These are phyloP conservation scores for Hylomyscus alleni DNA, from an alignment of 2,797 vertebrate genomes.

Conservation along the genomic window DNA sequence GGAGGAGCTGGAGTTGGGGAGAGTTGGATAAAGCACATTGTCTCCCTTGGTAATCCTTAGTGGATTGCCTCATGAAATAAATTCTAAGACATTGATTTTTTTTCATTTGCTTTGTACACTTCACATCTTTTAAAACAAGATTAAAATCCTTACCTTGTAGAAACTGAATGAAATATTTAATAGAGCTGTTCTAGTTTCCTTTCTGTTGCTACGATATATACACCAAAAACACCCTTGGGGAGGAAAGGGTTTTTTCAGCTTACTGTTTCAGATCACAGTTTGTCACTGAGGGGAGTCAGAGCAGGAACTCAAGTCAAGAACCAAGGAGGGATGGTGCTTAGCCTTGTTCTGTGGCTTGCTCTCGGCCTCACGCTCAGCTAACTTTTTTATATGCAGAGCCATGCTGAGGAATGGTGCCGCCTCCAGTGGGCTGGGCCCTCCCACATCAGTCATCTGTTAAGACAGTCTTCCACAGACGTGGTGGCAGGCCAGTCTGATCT, in stretches of 20 bases:
- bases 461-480: neutral
- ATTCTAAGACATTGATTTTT: neutral
- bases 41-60: neutral
- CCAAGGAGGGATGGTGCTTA: neutral
- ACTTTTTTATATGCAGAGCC: neutral
- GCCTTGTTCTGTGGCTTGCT: neutral
- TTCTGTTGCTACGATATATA: neutral
- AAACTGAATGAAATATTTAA: constrained; percentile 9
- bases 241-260: neutral
- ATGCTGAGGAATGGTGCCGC: neutral
- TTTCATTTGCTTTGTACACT: neutral
- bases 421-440: neutral
- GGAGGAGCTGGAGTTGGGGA: neutral
- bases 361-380: neutral
- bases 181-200: neutral
- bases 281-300: neutral
- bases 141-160: constrained; percentile 34
- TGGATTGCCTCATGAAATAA: neutral
- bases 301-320: neutral
- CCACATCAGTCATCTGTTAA: neutral
- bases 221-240: neutral
- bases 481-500: neutral
- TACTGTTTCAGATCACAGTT: neutral
- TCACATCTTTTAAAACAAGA: constrained; percentile 24
- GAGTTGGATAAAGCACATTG: neutral